These are phyloP conservation scores for Turnix velox DNA, from an alignment of 2,113 vertebrate species.

Conservation along the genomic window DNA sequence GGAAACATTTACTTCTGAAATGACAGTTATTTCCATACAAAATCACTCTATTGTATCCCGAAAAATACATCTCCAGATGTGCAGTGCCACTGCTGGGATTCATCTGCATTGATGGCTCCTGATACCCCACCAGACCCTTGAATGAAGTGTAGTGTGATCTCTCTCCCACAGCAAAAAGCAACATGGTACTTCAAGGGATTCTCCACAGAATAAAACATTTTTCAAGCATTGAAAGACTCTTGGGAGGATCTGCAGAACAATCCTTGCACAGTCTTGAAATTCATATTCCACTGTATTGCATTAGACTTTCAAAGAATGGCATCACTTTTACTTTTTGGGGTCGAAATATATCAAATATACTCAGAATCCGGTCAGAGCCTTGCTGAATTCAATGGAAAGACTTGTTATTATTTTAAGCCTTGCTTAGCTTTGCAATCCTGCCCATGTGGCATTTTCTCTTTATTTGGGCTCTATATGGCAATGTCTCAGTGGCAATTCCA, in stretches of 20 bases:
- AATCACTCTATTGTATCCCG: background rate
- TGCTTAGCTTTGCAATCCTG: background rate
- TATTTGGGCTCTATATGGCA: background rate
- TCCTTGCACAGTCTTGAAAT: background rate
- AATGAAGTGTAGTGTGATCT: background rate
- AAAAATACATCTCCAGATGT: background rate
- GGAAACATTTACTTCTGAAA: background rate
- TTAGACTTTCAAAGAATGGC: background rate
- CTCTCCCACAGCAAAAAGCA: background rate
- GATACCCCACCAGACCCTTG: background rate
- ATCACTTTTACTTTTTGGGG: background rate
- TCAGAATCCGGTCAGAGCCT: background rate
- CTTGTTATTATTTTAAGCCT: background rate
- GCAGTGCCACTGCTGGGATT: background rate
- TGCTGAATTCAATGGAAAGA: background rate
- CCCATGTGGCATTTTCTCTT: background rate
- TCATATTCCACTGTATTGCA: background rate
- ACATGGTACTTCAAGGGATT: background rate
- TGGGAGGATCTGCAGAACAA: background rate
- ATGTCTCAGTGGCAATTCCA: background rate
- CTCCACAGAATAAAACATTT: background rate
- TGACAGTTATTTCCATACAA: background rate
- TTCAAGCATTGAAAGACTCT: background rate
- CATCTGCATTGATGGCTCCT: background rate
- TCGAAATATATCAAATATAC: background rate